Conservation (phyloP, 2,797 vertebrate species). For the Peromyscus eremicus region DNA sequence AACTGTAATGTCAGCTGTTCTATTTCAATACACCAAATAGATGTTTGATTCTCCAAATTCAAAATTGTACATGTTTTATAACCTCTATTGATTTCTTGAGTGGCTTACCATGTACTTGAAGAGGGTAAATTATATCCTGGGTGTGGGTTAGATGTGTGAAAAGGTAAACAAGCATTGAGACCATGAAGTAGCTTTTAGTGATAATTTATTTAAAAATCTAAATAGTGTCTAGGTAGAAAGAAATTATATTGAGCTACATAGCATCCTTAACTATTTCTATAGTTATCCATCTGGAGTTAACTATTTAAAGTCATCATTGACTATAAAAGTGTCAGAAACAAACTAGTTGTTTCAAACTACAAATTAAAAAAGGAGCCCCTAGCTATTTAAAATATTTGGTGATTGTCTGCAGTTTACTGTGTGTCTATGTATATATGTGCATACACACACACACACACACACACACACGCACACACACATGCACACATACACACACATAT, state of each 20-base stretch:
- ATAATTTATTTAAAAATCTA: slow-evolving; percentile 63
- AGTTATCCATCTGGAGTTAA: not conserved
- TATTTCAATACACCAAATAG: slow-evolving; percentile 62
- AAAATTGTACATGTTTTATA: slow-evolving; percentile 73
- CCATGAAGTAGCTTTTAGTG: slow-evolving; percentile 55
- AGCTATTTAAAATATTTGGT: slow-evolving; percentile 51
- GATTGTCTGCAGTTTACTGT: not conserved
- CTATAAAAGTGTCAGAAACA: slow-evolving; percentile 55
- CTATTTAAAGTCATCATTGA: slow-evolving; percentile 42
- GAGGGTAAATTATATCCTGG: slow-evolving; percentile 66
- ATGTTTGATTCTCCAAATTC: slow-evolving; percentile 72
- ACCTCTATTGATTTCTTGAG: slow-evolving; percentile 73
- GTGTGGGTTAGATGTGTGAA: slow-evolving; percentile 60
- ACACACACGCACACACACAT: no score
- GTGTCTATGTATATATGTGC: not conserved
- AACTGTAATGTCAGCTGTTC: slow-evolving; percentile 56
- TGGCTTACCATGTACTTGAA: slow-evolving; percentile 69
- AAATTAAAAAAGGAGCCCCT: not conserved
- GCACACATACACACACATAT: not conserved
- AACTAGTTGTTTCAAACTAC: slow-evolving; percentile 61
- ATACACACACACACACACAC: not conserved
- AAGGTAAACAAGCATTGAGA: slow-evolving; percentile 70
- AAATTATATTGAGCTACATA: not conserved
- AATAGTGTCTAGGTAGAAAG: slow-evolving; percentile 55
- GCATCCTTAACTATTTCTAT: slow-evolving; percentile 61